These are phyloP conservation scores for Ctenosaura bakeri DNA, from an alignment of 2,797 vertebrate genomes.

Conservation along the genomic window DNA sequence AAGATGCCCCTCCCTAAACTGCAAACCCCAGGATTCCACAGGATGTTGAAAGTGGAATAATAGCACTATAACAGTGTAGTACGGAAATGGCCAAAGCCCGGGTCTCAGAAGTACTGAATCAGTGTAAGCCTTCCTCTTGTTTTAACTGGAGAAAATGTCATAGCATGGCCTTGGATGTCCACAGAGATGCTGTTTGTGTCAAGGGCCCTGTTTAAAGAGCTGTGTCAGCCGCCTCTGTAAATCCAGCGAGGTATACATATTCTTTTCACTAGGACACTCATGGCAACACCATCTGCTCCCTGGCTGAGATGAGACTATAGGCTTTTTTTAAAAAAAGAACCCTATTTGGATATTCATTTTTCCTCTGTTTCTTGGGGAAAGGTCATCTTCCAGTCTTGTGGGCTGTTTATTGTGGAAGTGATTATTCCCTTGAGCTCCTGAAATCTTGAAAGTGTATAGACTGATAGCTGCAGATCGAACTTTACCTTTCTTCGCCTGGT, in stretches of 20 bases:
- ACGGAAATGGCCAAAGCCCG: too few relatives aligned
- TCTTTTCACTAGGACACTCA: slow-evolving; percentile 20
- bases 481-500: background rate
- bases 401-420: slow-evolving; percentile 49
- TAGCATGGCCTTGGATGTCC: slow-evolving; percentile 24
- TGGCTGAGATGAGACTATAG: background rate
- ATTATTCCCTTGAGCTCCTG: slow-evolving; percentile 18
- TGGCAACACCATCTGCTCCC: slow-evolving; percentile 41
- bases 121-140: slow-evolving; percentile 7
- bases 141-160: slow-evolving; percentile 5
- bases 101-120: background rate
- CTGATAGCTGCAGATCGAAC: slow-evolving; percentile 26
- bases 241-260: slow-evolving; percentile 25
- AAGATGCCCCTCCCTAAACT: too few relatives aligned
- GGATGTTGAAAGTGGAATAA: too few relatives aligned
- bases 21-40: too few relatives aligned
- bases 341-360: slow-evolving; percentile 31
- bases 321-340: slow-evolving; percentile 12
- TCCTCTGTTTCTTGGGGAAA: slow-evolving; percentile 16
- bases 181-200: background rate
- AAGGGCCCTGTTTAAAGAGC: slow-evolving; percentile 1
- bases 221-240: slow-evolving; percentile 24
- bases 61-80: too few relatives aligned
- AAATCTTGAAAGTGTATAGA: slow-evolving; percentile 42
- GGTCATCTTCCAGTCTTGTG: slow-evolving; percentile 51